A percentile compares a stretch with the other conserved stretches of the same genome.
These are phyloP conservation scores for Phaenicophaeus curvirostris DNA, from an alignment of 2,797 vertebrate genomes.

Conservation along the genomic window DNA sequence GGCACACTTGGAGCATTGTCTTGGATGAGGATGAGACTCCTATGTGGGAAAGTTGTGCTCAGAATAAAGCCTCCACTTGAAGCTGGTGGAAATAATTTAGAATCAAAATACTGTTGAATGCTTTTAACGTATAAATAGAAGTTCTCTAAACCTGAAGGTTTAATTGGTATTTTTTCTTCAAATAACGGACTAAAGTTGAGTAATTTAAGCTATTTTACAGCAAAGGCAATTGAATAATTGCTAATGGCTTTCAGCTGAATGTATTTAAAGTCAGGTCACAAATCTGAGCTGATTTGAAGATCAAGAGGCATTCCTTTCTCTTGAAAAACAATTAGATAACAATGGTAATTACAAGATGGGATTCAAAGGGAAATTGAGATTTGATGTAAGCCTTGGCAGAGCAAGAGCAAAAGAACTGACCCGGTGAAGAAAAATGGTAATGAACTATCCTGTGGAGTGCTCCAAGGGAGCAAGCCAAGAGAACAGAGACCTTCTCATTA, in stretches of 20 bases:
- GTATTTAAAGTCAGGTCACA: slow-evolving; percentile 56
- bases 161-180: slow-evolving; percentile 65
- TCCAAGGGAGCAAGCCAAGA: neutral
- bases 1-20: neutral
- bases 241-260: slow-evolving; percentile 68
- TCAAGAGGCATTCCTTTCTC: slow-evolving; percentile 20
- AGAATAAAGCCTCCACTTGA: neutral
- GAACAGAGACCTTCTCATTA: neutral
- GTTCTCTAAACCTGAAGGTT: slow-evolving; percentile 18
- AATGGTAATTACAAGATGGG: slow-evolving; percentile 10
- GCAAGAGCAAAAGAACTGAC: neutral
- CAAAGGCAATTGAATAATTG: slow-evolving; percentile 53
- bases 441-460: neutral
- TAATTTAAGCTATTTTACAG: slow-evolving; percentile 59
- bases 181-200: neutral
- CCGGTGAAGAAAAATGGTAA: neutral
- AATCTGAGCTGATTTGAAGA: slow-evolving; percentile 47
- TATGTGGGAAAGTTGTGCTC: neutral
- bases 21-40: rapidly evolving
- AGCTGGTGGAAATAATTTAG: neutral
- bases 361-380: slow-evolving; percentile 15
- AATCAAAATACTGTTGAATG: slow-evolving; percentile 19
- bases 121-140: neutral
- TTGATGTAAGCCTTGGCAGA: neutral
- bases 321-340: slow-evolving; percentile 21